Conservation (phyloP, 2,888 invertebrate species). For the Tachina grossa region DNA sequence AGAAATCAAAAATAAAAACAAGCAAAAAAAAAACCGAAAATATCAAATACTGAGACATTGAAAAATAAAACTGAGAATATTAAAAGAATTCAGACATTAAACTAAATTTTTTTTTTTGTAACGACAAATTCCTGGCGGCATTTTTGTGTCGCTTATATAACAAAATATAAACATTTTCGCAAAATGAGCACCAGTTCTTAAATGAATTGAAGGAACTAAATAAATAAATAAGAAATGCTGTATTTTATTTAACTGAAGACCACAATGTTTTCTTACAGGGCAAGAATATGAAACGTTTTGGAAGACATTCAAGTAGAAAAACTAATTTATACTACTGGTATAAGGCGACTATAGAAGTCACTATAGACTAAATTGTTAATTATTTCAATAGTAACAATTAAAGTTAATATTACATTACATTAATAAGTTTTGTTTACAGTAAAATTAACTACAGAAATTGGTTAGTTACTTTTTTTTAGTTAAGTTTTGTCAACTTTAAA, state of each 20-base stretch:
- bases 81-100: constrained; percentile 62
- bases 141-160: constrained; percentile 62
- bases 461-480: too few species aligned
- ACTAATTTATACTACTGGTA: background rate
- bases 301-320: constrained; percentile 12
- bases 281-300: constrained; percentile 39
- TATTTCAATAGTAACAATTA: too few species aligned
- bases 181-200: constrained; percentile 40
- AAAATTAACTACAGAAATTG: too few species aligned
- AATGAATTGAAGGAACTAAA: constrained; percentile 25
- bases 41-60: constrained; percentile 36
- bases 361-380: too few species aligned
- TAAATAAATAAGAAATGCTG: constrained; percentile 32
- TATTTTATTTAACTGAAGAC: constrained; percentile 59
- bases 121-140: constrained; percentile 66
- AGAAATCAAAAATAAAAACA: constrained; percentile 3
- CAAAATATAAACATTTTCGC: constrained; percentile 48
- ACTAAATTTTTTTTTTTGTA: constrained; percentile 44
- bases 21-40: constrained; percentile 8
- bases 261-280: constrained; percentile 34
- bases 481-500: too few species aligned
- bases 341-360: background rate
- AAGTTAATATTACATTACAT: too few species aligned
- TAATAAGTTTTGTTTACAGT: too few species aligned
- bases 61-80: constrained; percentile 32